phyloP scores from a whole-genome alignment of 2,888 invertebrate species.

The Nephrotoma flavescens region DNA sequence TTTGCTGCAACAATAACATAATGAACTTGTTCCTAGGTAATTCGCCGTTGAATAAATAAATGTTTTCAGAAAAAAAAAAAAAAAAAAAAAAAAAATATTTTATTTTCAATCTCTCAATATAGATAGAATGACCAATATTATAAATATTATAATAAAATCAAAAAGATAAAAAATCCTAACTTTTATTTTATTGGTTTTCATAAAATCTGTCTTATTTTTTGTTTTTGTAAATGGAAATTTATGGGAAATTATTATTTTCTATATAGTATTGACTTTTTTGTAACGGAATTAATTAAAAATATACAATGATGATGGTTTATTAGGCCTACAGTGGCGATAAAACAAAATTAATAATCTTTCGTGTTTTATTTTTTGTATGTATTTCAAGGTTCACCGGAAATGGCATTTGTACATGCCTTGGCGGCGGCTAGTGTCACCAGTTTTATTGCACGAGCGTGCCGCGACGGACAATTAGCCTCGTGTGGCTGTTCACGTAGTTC shows the following conservation, averaged over 20 bases:
- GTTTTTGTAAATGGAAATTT: not conserved
- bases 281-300: not conserved
- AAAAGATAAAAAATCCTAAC: not conserved
- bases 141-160: not conserved
- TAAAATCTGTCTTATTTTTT: not conserved
- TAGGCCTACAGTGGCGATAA: not conserved
- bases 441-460: slow-evolving; percentile 76
- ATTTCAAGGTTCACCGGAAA: slow-evolving; percentile 59
- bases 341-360: not conserved
- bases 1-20: too few species aligned
- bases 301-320: not conserved
- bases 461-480: slow-evolving; percentile 76
- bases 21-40: too few species aligned
- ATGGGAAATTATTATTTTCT: not conserved
- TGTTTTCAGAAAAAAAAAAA: too few species aligned
- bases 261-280: not conserved
- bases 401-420: slow-evolving; percentile 83
- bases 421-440: slow-evolving; percentile 81
- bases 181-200: not conserved
- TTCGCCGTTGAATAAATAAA: too few species aligned
- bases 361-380: not conserved
- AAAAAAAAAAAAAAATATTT: not conserved
- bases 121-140: not conserved
- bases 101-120: not conserved
- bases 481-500: slow-evolving; percentile 79